Percentiles rank a stretch among this genome's conserved stretches.
phyloP scores from a whole-genome alignment of 2,888 invertebrate species.

The Hecatera dysodea region DNA sequence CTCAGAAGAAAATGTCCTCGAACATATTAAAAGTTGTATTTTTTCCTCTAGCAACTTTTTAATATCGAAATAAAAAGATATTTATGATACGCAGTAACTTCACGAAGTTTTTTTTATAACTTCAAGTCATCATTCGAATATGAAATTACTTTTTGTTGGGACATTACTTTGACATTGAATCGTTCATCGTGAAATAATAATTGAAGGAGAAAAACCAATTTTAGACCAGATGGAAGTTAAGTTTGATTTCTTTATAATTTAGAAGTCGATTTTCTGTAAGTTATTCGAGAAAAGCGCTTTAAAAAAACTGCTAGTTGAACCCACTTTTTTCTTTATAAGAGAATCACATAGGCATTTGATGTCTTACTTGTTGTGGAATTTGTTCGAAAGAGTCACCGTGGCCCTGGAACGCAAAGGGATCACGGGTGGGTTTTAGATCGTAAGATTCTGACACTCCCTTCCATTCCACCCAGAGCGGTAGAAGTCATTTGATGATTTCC shows the following conservation, averaged over 20 bases:
- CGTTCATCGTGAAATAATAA: slow-evolving; percentile 28
- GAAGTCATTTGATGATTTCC: too few species aligned
- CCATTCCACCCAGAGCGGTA: too few species aligned
- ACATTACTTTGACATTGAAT: slow-evolving; percentile 51
- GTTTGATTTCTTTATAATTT: slow-evolving; percentile 5
- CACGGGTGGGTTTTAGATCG: too few species aligned
- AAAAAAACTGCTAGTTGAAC: neutral
- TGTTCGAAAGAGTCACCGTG: too few species aligned
- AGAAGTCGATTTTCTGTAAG: neutral
- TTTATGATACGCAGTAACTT: slow-evolving; percentile 54
- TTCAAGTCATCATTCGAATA: slow-evolving; percentile 55
- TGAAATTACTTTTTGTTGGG: slow-evolving; percentile 59
- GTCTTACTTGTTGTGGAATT: too few species aligned
- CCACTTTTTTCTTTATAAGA: neutral
- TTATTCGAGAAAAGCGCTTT: slow-evolving; percentile 7
- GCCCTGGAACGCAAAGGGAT: too few species aligned
- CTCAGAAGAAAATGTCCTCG: slow-evolving; percentile 8
- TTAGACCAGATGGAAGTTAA: neutral
- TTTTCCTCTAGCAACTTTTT: slow-evolving; percentile 52
- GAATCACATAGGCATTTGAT: too few species aligned
- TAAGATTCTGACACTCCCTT: too few species aligned
- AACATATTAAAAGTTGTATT: slow-evolving; percentile 41
- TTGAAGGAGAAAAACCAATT: slow-evolving; percentile 30
- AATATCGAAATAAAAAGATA: slow-evolving; percentile 62
- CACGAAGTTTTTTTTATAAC: slow-evolving; percentile 52